Evolutionary conservation across 2,888 invertebrate genomes (phyloP), one percentile per base, ranked within the genome.

Genomic region (Caenorhabditis panamensis): DNA sequence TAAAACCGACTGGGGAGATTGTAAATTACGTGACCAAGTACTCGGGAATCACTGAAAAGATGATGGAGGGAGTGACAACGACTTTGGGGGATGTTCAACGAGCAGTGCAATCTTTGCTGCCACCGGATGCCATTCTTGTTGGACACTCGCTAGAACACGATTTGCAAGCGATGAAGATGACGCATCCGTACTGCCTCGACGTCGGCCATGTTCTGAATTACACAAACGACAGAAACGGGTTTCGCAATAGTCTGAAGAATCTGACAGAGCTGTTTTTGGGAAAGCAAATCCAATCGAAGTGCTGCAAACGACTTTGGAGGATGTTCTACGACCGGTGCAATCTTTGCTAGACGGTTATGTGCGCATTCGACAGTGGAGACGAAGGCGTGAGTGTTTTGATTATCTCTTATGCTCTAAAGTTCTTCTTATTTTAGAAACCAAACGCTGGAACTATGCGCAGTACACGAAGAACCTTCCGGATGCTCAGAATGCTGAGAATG

Each of bases 121-220:
- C 97, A 0, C 89, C 94, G 0, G 95, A 99, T 93, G 96, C 96
- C 2, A 98, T 99, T 90, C 93, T 98, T 72, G 94, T 96, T 66
- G 99, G 99, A 0, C 99, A 99, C 90, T 96, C 96, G n/a, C 93
- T 99, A 44, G 95, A 95, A 90, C 93, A 93, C 82, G 99, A 99
- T 93, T 92, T 99, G 80, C 94, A 95, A 91, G 95, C 96, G 4
- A 92, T 99, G 89, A 89, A 95, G 93, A 95, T 99, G 95, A 95
- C 96, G 94, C 98, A 99, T 93, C 98, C 98, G 0, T 98, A 88
- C 64, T 86, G 87, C 67, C 83, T 90, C 13, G 90, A 90, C 54
- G 79, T 87, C 1, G 81, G 85, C 0, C 75, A 84, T n/a, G 41
- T 81, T 24, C 85, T 83, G 66, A 89, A 88, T 62, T 71, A 88